A percentile compares a stretch with the other conserved stretches of the same genome.
These are phyloP conservation scores for Vanessa atalanta DNA, from an alignment of 1,140 invertebrate species.

Conservation along the genomic window DNA sequence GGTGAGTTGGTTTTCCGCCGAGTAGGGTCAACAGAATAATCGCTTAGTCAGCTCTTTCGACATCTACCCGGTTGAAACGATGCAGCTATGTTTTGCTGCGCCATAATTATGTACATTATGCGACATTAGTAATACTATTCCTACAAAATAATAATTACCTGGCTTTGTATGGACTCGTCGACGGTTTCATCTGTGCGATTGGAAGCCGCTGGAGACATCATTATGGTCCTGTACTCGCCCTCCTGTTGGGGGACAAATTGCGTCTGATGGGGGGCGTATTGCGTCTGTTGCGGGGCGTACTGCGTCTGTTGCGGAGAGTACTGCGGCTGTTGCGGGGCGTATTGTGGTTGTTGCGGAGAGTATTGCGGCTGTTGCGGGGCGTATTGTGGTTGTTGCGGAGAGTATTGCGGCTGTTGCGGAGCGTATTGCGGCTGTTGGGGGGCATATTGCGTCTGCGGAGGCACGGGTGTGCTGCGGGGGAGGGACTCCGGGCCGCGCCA, in stretches of 20 bases:
- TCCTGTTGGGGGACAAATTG: constrained; percentile 52
- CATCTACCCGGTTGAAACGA: too few species aligned
- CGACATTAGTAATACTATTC: not conserved
- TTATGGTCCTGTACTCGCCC: constrained; percentile 60
- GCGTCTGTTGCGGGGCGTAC: constrained; percentile 41
- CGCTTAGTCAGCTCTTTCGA: too few species aligned
- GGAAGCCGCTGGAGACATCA: constrained; percentile 62
- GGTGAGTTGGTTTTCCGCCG: too few species aligned
- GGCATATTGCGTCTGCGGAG: constrained; percentile 29
- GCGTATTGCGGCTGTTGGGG: constrained; percentile 12
- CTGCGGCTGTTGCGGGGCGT: constrained; percentile 44
- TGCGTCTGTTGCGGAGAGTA: constrained; percentile 50
- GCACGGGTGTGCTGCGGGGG: constrained; percentile 65
- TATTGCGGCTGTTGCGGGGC: constrained; percentile 9
- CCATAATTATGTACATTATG: too few species aligned
- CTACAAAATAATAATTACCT: constrained; percentile 46
- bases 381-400: constrained; percentile 15
- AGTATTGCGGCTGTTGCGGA: constrained; percentile 28
- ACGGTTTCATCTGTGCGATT: constrained; percentile 66
- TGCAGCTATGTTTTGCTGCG: too few species aligned
- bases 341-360: constrained; percentile 28
- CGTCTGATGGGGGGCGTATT: not conserved
- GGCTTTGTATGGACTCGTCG: constrained; percentile 68
- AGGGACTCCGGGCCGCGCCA: constrained; percentile 67
- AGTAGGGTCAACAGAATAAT: too few species aligned